These are phyloP conservation scores for Heterocephalus glaber DNA, from an alignment of 2,113 vertebrate species.

Conservation along the genomic window DNA sequence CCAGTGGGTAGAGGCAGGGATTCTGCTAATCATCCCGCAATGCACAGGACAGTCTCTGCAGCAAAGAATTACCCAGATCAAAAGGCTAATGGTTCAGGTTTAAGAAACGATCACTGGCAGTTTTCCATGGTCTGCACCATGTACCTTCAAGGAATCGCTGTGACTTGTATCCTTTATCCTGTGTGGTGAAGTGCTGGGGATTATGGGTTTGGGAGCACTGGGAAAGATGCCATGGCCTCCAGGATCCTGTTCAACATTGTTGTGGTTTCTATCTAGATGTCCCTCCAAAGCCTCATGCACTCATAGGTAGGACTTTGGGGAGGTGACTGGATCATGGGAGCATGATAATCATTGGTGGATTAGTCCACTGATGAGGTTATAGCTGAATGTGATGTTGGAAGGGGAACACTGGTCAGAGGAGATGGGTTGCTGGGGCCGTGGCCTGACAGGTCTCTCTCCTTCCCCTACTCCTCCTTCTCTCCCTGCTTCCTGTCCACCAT, in stretches of 20 bases:
- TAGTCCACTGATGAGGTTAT: neutral
- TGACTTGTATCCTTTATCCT: neutral
- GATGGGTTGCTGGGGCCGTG: neutral
- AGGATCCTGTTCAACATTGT: accelerated
- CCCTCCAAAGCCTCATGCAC: neutral
- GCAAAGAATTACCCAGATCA: neutral
- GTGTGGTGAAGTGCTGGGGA: neutral
- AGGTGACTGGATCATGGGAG: neutral
- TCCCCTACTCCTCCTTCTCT: neutral
- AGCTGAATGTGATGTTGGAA: neutral
- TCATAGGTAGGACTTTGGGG: neutral
- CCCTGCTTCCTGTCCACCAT: neutral
- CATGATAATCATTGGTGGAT: neutral
- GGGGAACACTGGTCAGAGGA: neutral
- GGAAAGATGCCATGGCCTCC: neutral
- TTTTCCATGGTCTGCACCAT: accelerated
- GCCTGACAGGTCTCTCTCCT: neutral
- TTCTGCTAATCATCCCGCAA: neutral
- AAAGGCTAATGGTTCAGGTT: accelerated
- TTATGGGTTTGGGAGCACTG: neutral
- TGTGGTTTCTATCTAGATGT: neutral
- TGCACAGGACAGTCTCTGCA: neutral
- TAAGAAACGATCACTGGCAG: neutral
- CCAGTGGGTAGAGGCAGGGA: neutral
- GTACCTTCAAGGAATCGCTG: neutral